Evolutionary conservation across 2,113 vertebrate species (phyloP).

Genomic region (Plectropomus leopardus): DNA sequence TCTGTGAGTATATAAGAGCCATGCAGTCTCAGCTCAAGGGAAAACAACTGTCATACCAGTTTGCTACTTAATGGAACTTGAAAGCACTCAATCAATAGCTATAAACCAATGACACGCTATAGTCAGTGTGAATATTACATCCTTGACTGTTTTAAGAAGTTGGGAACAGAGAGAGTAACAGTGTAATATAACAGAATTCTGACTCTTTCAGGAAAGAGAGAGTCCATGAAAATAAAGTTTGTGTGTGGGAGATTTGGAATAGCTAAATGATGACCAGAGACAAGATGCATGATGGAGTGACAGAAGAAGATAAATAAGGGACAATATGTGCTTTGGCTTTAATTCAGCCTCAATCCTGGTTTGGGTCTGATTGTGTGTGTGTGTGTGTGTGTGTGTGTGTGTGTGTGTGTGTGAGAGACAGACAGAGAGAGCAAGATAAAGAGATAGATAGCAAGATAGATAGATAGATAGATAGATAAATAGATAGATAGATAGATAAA

Average conservation of each 20-base stretch:
- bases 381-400: background rate
- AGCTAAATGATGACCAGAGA: background rate
- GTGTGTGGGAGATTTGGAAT: background rate
- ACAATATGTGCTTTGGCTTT: constrained; percentile 22
- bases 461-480: too few species aligned
- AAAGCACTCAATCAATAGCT: background rate
- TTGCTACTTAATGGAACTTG: background rate
- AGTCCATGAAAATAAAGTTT: constrained; percentile 1
- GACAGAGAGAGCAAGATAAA: background rate
- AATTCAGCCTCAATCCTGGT: constrained; percentile 64
- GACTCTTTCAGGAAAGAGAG: background rate
- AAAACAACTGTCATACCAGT: background rate
- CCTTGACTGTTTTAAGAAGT: background rate
- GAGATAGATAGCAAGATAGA: background rate
- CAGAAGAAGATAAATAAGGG: constrained; percentile 9
- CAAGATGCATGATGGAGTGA: background rate
- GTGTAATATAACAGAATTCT: background rate
- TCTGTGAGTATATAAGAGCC: background rate
- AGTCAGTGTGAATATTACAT: constrained; percentile 2
- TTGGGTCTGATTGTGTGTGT: background rate
- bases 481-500: too few species aligned
- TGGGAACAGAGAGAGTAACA: background rate
- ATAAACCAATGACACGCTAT: background rate
- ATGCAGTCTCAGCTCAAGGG: background rate
- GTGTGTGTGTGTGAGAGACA: background rate